A percentile compares a stretch with the other conserved stretches of the same genome.
phyloP scores from a whole-genome alignment of 2,888 invertebrate genomes.

The Drosophila helvetica region DNA sequence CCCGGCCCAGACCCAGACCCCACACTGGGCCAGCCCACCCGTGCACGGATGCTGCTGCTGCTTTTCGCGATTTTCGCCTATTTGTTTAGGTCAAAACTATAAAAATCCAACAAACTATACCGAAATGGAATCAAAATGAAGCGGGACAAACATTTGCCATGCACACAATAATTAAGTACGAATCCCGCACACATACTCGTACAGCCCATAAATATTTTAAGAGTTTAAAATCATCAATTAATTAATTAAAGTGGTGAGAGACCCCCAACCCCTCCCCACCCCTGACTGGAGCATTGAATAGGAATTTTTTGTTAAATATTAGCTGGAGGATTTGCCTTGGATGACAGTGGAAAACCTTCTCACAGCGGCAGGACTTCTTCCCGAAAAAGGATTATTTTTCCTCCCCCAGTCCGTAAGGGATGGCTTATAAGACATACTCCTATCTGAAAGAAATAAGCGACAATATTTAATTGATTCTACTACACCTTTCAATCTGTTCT shows the following conservation, averaged over 20 bases:
- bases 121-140: slow-evolving; percentile 28
- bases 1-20: neutral
- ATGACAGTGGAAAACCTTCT: no score
- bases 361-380: no score
- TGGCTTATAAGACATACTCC: no score
- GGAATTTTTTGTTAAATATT: no score
- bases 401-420: no score
- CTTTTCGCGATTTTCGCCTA: slow-evolving; percentile 30
- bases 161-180: neutral
- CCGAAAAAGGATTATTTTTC: no score
- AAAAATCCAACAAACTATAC: slow-evolving; percentile 43
- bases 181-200: slow-evolving; percentile 12
- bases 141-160: neutral
- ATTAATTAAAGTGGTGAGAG: slow-evolving; percentile 61
- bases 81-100: slow-evolving; percentile 63
- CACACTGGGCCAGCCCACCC: neutral
- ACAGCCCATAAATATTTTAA: slow-evolving; percentile 35
- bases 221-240: slow-evolving; percentile 72
- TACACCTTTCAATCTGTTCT: no score
- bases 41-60: neutral
- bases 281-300: no score
- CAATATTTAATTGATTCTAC: neutral
- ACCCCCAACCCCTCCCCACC: no score
- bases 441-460: neutral
- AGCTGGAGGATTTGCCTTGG: slow-evolving; percentile 25